Base-by-base conservation (phyloP, 2,797 vertebrate genomes). In the Brachyalestes nurse region DNA sequence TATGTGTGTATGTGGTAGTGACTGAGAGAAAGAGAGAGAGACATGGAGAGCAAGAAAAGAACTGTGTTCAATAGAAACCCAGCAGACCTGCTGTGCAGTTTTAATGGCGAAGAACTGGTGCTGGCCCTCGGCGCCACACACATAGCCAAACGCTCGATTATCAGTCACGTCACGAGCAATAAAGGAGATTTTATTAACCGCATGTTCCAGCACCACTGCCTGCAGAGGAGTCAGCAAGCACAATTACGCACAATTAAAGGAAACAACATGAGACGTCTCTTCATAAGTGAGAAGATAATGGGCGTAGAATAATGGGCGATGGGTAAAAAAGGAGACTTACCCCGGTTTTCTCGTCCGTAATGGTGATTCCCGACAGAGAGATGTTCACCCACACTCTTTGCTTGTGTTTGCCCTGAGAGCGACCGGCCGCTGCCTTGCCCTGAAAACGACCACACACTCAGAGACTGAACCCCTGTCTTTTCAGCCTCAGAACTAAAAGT, bases 81-180 rank as follows among this genome's bases (percentile, higher is more conserved):
- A 42, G 45, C 57, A 40, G 51, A 99, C 98, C 97, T 99, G 97
- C 69, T 99, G 97, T 61, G 95, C 94, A 1, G 98, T 99, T 94
- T 99, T 99, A 86, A 99, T 96, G 81, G 97, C 98, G 78, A 98
- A 98, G 92, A 99, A 99, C 81, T 99, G 97, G 84, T 99, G 98
- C 85, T 99, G 98, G 38, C 98, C 98, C 87, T 99, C 98, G 61
- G 96, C 96, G 76, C 98, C 98, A 78, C 97, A 99, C 70, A 99
- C 95, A 0, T 99, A 99, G 51, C 98, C 98, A 81, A 99, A 99
- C 0, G 97, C 97, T 77, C 98, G 89, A 89, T 96, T 99, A 83
- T 99, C 98, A 0, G 98, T 99, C 70, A 99, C 97, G 75, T 99
- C 98, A 45, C 97, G 95, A 84, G 98, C 98, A 80, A 99, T 99